These are phyloP conservation scores for Odiellus spinosus DNA, from an alignment of 2,888 invertebrate genomes.

Conservation along the genomic window DNA sequence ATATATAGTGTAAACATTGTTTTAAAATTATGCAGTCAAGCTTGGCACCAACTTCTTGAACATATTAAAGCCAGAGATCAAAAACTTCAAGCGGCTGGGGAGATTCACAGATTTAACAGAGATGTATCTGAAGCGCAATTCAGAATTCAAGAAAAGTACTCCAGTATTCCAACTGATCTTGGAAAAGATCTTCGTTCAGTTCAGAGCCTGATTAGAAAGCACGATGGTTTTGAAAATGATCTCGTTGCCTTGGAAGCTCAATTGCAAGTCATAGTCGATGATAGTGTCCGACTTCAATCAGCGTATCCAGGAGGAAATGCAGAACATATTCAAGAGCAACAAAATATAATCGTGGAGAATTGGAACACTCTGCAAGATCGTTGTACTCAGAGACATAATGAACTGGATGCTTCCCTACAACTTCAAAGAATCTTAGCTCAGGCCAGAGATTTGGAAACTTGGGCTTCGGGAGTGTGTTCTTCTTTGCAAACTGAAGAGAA, in stretches of 20 bases:
- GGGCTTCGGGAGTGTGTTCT: constrained; percentile 63
- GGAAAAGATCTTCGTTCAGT: constrained; percentile 74
- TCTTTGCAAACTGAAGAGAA: constrained; percentile 63
- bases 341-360: constrained; percentile 64
- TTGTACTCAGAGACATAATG: constrained; percentile 59
- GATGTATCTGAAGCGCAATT: constrained; percentile 82
- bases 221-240: constrained; percentile 87
- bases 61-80: constrained; percentile 71
- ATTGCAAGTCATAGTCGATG: constrained; percentile 72
- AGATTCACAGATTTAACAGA: constrained; percentile 92
- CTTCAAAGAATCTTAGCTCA: constrained; percentile 71
- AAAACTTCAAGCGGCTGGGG: constrained; percentile 80
- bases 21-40: constrained; percentile 21
- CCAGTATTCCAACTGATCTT: constrained; percentile 56
- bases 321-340: constrained; percentile 69
- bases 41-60: constrained; percentile 72
- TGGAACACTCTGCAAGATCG: constrained; percentile 69
- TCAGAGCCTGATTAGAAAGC: constrained; percentile 59
- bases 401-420: constrained; percentile 69
- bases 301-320: constrained; percentile 85
- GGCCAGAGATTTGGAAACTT: constrained; percentile 72
- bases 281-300: constrained; percentile 68
- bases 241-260: constrained; percentile 80
- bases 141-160: constrained; percentile 75
- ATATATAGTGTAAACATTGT: constrained; percentile 21